Base-by-base conservation (phyloP, 2,113 vertebrate species). In the Heterotilapia buettikoferi region DNA sequence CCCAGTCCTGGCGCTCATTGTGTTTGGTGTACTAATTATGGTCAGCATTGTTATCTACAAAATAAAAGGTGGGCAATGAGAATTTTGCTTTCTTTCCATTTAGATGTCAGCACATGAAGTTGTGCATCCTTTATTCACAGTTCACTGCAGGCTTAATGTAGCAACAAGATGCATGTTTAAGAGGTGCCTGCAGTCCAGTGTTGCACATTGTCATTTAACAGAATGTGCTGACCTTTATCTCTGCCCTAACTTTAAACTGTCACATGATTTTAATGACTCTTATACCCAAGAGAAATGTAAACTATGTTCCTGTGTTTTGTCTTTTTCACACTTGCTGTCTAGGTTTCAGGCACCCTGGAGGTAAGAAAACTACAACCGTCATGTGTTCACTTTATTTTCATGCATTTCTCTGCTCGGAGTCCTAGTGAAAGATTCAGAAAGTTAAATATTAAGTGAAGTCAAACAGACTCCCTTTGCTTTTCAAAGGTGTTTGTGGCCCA, bases 331-430 rank as follows among this genome's bases (percentile, higher is more conserved):
- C 45, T 68, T 36, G 88, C 76, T 84, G 2, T 53, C 12, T 82
- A 95, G 95, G 89, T 88, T 18, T 82, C 61, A 82, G n/a, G 24
- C 83, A 90, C 84, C 89, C 94, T 45, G 95, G 94, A 94, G 95
- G 95, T 96, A 96, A 94, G 88, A 86, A 68, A 92, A 92, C 88
- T 93, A 84, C 71, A 79, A 33, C 78, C 8, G 21, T 26, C 43
- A 13, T 90, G 66, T 87, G 88, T 88, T 73, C 73, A 66, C 47
- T 83, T 38, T 11, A 43, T 14, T 45, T 7, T 82, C 1, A 2
- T n/a, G 8, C 33, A 54, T 50, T 18, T 76, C 4, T 86, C 45
- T 50, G 40, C 78, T 84, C 71, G 3, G n/a, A 83, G 52, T 80
- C 29, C 63, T 43, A 5, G 66, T 26, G 38, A 57, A 88, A 85